Base-by-base conservation (phyloP, 2,797 vertebrate genomes). In the Mus spretus region DNA sequence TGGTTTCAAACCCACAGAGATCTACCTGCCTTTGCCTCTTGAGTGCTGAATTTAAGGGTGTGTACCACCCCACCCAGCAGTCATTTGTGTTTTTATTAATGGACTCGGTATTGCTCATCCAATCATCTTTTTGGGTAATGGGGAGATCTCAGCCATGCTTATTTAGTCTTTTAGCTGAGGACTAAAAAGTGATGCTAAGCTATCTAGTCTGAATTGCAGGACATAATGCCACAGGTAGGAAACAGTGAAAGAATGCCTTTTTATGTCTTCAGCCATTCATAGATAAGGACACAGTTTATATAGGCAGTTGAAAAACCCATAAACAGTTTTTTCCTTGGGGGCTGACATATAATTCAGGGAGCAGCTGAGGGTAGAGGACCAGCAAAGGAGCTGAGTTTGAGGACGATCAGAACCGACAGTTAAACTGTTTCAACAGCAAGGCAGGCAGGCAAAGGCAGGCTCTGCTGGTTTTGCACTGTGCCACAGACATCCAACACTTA, bases 101-200 rank as follows among this genome's bases (percentile, higher is more conserved):
- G 74, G 40, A 78, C 31, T 65, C 61, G 79, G 67, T 34, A 53
- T 26, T 55, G 40, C 47, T 81, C 37, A 77, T 13, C 34, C n/a
- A 84, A 50, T 65, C 75, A 86, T 87, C 34, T 83, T 97, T 83
- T 55, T 22, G 50, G 55, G 47, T 37, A 83, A 96, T 50, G 37
- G 26, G 26, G 78, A 88, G 91, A 75, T 53, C 83, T 75, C 37
- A 55, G 13, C 47, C 83, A 50, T 65, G 31, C 44, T 92, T 50
- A 50, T 50, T 40, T 57, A 84, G 53, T 37, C 22, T n/a, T 92
- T 91, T 12, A 87, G 34, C 28, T 81, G 77, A 96, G 89, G 40
- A 72, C 70, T 65, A 77, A 50, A 91, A 93, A 77, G 77, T 19
- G 63, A 84, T 34, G 77, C 28, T 95, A 72, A 93, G 72, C 34